Conservation (phyloP, 2,888 invertebrate genomes). For the Apoderus coryli region DNA sequence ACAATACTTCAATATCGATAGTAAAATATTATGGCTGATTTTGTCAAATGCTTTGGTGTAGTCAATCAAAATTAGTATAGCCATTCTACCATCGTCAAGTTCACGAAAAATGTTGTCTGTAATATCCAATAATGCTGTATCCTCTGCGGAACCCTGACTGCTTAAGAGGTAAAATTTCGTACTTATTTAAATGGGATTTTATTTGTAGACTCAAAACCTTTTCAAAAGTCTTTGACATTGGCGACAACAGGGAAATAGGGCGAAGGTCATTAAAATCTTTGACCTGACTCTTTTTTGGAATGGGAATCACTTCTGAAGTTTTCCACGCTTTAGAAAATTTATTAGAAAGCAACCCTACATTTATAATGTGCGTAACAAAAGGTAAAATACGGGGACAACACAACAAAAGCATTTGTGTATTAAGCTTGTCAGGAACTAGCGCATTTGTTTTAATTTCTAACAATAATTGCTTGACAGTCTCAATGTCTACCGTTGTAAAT, state of each 20-base stretch:
- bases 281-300: constrained; percentile 3
- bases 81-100: not conserved
- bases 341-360: not conserved
- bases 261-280: constrained; percentile 6
- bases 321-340: constrained; percentile 1
- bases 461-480: too few species aligned
- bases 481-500: too few species aligned
- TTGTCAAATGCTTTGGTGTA: constrained; percentile 8
- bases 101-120: constrained; percentile 1
- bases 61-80: constrained; percentile 7
- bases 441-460: not conserved
- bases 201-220: constrained; percentile 8
- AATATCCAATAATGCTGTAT: constrained; percentile 1
- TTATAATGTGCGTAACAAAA: not conserved
- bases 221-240: constrained; percentile 8
- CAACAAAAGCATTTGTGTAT: not conserved
- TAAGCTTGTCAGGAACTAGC: not conserved
- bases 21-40: constrained; percentile 7
- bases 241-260: constrained; percentile 3
- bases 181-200: constrained; percentile 4
- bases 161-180: constrained; percentile 5
- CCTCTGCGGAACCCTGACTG: constrained; percentile 5
- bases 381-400: constrained; percentile 2
- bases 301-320: not conserved
- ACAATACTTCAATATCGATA: constrained; percentile 6